A percentile compares a stretch with the other conserved stretches of the same genome.
phyloP scores from a whole-genome alignment of 2,113 vertebrate genomes.

The Echinops telfairi region DNA sequence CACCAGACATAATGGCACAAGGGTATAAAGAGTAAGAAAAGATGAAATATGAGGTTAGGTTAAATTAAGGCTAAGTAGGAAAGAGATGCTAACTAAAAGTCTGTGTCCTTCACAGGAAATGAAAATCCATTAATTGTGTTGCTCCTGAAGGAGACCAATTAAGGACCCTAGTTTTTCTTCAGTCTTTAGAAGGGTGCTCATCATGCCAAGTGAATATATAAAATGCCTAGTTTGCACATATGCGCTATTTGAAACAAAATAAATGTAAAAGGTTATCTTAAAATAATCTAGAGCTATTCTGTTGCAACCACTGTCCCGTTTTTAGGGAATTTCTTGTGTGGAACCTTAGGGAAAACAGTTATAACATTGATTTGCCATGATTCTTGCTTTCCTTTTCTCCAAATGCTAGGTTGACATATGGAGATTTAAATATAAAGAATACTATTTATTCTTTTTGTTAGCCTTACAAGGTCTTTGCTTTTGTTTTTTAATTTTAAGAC shows the following conservation, averaged over 20 bases:
- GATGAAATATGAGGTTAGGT: neutral
- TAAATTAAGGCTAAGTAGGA: conserved; percentile 37
- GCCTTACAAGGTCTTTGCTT: too few relatives aligned
- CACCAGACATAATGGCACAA: neutral
- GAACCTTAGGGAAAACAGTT: neutral
- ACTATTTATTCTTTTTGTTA: neutral
- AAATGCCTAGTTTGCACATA: neutral
- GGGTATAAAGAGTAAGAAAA: neutral
- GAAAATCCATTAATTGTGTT: neutral
- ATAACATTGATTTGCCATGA: too few relatives aligned
- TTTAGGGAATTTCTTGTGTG: neutral
- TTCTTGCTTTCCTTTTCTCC: neutral
- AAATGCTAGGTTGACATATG: neutral
- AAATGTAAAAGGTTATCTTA: conserved; percentile 29
- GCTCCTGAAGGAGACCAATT: conserved; percentile 25
- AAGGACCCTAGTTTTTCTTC: neutral
- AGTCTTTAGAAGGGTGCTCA: neutral
- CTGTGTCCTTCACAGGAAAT: conserved; percentile 6
- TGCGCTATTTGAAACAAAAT: neutral
- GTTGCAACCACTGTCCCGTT: neutral
- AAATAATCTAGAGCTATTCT: neutral
- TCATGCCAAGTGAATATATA: neutral
- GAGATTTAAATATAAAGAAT: neutral
- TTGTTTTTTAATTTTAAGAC: neutral
- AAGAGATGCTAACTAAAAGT: conserved; percentile 22